Percentiles rank a stretch among this genome's conserved stretches.
These are phyloP conservation scores for Leucozona laternaria DNA, from an alignment of 2,888 invertebrate species.

Conservation along the genomic window DNA sequence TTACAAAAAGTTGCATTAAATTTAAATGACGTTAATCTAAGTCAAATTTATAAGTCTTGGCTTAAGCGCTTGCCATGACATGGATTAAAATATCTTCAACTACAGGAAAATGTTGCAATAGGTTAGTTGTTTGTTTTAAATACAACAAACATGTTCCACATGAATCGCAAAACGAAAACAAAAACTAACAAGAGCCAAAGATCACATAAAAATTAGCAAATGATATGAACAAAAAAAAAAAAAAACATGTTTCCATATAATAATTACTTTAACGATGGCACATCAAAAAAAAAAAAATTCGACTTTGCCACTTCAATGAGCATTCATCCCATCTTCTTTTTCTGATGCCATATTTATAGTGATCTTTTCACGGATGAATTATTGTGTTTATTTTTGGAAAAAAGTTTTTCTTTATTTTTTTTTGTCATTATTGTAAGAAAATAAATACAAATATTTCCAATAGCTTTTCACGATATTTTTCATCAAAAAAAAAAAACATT, in stretches of 20 bases:
- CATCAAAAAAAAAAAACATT: background rate
- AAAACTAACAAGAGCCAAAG: slow-evolving; percentile 17
- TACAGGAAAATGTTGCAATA: slow-evolving; percentile 41
- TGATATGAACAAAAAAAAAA: background rate
- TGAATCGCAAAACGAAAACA: background rate
- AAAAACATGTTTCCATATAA: slow-evolving; percentile 21
- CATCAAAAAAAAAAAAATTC: slow-evolving; percentile 38
- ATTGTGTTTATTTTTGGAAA: background rate
- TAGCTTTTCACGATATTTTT: background rate
- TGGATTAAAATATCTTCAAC: slow-evolving; percentile 18
- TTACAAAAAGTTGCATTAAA: background rate
- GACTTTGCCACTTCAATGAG: slow-evolving; percentile 20
- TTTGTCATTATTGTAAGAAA: background rate
- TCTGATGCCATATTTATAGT: background rate
- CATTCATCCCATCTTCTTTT: background rate
- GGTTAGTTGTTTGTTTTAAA: slow-evolving; percentile 39
- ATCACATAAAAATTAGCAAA: slow-evolving; percentile 25
- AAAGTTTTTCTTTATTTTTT: too few relatives aligned
- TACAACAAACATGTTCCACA: slow-evolving; percentile 4
- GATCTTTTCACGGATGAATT: slow-evolving; percentile 23
- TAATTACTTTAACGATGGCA: background rate
- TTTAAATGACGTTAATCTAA: background rate
- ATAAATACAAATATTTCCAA: background rate
- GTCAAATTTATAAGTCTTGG: background rate
- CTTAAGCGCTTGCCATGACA: slow-evolving; percentile 25